Conservation (phyloP, 2,113 vertebrate species). For the Laticauda colubrina region DNA sequence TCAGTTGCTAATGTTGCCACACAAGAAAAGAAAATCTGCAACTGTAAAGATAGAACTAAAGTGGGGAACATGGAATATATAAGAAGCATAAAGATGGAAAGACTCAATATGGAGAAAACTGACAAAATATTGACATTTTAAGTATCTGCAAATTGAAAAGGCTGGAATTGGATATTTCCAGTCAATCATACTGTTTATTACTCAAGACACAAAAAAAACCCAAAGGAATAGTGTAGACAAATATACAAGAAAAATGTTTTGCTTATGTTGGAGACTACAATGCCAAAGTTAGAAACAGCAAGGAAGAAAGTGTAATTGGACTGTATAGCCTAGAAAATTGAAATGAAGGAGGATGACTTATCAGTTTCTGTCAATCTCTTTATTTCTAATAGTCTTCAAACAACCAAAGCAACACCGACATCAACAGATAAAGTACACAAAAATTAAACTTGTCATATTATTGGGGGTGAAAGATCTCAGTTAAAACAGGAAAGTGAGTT, state of each 20-base stretch:
- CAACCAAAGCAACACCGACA: background rate
- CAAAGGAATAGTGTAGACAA: background rate
- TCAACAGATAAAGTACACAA: background rate
- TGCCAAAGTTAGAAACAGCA: background rate
- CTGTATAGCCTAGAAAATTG: background rate
- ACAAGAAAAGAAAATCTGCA: background rate
- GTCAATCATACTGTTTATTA: background rate
- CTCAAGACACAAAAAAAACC: background rate
- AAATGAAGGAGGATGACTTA: background rate
- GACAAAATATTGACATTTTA: background rate
- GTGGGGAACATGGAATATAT: background rate
- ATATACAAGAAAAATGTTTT: background rate
- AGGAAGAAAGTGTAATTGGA: background rate
- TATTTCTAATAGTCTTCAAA: background rate
- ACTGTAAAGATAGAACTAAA: background rate
- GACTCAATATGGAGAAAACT: background rate
- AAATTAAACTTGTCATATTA: background rate
- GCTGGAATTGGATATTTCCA: background rate
- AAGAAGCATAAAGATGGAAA: background rate
- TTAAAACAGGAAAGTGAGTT: background rate
- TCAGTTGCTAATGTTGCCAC: background rate
- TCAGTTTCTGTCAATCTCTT: background rate
- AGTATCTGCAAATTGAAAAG: background rate
- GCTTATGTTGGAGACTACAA: background rate
- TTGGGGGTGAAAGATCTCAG: background rate